Evolutionary conservation across 2,888 invertebrate genomes (phyloP), one percentile per base, ranked within the genome.

Genomic region (Drosophila prostipennis): DNA sequence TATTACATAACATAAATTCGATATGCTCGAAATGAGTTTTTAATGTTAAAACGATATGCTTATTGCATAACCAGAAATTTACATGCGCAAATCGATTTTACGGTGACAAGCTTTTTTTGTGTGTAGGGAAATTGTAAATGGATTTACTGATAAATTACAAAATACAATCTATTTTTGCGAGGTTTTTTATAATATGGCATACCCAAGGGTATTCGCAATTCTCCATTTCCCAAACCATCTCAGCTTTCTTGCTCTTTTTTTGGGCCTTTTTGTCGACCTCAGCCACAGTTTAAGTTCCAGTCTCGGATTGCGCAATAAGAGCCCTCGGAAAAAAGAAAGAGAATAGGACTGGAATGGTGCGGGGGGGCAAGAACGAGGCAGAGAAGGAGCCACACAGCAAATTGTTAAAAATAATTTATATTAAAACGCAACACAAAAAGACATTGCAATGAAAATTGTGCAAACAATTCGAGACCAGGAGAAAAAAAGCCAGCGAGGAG

Each of bases 381-480:
- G 13, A 40, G 26, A 51, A 52, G 51, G 42, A 36, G 59, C 53
- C 49, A 60, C 80, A 81, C 76, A 76, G 67, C 83, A 81, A 81
- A 81, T 81, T 81, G 86, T 81, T 86, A 82, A 81, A 81, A 81
- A 81, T 81, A 81, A 86, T 81, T 81, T 81, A 81, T 81, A 83
- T 81, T 81, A 86, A 81, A 81, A 86, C 81, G 77, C 70, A 78
- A 84, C 86, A 60, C 69, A 86, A 80, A 85, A 77, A 85, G 85
- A 80, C 85, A 77, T 80, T 76, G 87, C 87, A 83, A 83, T 87
- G 87, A 80, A 83, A 72, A 83, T 86, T 84, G 85, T 81, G 87
- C 82, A 81, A 87, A 83, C 84, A 84, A 83, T 86, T 80, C 79
- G 76, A 80, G 45, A 19, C 40, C 54, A 19, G 34, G 45, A 29